Evolutionary conservation across 2,113 vertebrate species (phyloP).

Genomic region (Cavia porcellus): DNA sequence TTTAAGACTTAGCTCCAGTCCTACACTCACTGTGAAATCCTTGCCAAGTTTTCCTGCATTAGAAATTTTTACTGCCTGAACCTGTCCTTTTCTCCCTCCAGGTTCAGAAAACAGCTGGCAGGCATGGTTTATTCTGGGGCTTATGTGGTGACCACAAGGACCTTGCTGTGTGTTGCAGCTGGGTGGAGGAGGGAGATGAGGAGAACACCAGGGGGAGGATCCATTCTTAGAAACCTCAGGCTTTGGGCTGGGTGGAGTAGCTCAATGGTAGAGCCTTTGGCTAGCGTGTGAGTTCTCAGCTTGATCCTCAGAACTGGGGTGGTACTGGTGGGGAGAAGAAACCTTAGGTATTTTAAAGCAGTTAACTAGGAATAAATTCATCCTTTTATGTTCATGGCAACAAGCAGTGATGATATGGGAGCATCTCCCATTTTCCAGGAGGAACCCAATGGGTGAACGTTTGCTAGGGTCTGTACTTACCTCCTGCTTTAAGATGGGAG

Average conservation of each 20-base stretch:
- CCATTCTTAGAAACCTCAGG: background rate
- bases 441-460: background rate
- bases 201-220: background rate
- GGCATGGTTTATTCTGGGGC: background rate
- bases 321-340: background rate
- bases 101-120: background rate
- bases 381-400: background rate
- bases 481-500: background rate
- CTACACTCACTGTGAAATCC: background rate
- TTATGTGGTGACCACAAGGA: background rate
- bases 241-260: background rate
- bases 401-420: background rate
- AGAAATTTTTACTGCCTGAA: background rate
- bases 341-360: background rate
- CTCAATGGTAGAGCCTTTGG: background rate
- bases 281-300: background rate
- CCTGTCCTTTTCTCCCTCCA: background rate
- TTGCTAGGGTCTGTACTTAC: background rate
- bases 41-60: background rate
- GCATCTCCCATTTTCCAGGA: background rate
- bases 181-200: background rate
- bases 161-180: background rate
- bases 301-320: background rate
- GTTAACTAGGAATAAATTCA: background rate
- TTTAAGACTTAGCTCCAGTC: background rate